Evolutionary conservation across 2,888 invertebrate genomes (phyloP).

Genomic region (Brenthis daphne): DNA sequence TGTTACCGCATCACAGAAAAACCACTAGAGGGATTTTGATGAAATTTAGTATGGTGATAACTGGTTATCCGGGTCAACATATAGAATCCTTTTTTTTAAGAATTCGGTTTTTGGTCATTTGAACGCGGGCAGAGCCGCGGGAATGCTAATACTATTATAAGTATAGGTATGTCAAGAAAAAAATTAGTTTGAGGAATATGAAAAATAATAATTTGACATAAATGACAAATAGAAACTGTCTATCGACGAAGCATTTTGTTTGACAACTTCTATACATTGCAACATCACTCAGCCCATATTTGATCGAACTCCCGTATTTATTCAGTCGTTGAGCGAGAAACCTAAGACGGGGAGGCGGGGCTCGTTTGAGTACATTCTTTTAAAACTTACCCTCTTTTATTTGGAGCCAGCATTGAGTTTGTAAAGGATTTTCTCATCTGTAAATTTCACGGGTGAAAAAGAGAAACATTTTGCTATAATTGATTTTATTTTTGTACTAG

Average conservation of each 20-base stretch:
- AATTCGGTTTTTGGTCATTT: no score
- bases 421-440: conserved; percentile 33
- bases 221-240: background rate
- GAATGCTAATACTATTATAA: no score
- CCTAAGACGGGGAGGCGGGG: conserved; percentile 40
- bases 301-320: conserved; percentile 61
- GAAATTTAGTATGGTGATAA: no score
- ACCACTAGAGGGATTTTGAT: no score
- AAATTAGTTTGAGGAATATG: background rate
- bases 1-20: no score
- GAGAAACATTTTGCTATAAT: conserved; percentile 9
- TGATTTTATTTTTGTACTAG: conserved; percentile 17
- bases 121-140: no score
- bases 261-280: conserved; percentile 23
- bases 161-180: background rate
- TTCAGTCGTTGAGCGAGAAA: conserved; percentile 47
- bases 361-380: conserved; percentile 39
- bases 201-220: background rate
- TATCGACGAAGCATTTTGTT: conserved; percentile 23
- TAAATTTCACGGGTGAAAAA: conserved; percentile 11
- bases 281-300: conserved; percentile 57
- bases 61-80: no score
- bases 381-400: conserved; percentile 37
- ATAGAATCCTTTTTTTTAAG: no score
- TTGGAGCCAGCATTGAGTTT: conserved; percentile 34